Base-by-base conservation (phyloP, 2,113 vertebrate species). In the Gallinago jamesoni region DNA sequence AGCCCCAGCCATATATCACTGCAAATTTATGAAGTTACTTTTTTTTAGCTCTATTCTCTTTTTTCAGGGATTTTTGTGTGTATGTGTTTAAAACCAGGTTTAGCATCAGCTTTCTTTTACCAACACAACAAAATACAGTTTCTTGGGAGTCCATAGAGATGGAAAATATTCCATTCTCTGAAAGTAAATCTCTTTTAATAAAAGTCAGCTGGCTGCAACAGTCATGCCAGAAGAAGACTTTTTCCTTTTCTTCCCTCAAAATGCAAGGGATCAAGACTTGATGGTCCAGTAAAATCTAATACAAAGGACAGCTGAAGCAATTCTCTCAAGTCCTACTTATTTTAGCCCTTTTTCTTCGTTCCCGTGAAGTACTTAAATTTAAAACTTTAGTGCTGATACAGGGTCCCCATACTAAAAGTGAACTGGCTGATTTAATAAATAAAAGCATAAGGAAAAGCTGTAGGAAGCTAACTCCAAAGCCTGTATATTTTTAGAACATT, bases 251-350 rank as follows among this genome's bases (percentile, higher is more conserved):
- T 94, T 92, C 5, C 7, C 6, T 64, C 21, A 79, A 56, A 87
- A 48, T 18, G 1, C 6, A 73, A 73, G 8, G 24, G 72, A 76
- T 37, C 10, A 37, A 68, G 33, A 78, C 9, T 60, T 55, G 23
- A 24, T 4, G 72, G 3, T n/a, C 8, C 24, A 37, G 24, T 48
- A 55, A 66, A 83, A 79, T 33, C 0, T 0, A 74, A 63, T 7
- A 47, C 3, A 84, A 75, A 75, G 8, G 12, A 17, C 30, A 7
- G 55, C 24, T 30, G 31, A 41, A 53, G 14, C 15, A 48, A 52
- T 23, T 1, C 3, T 12, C 37, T 55, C 2, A 78, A 47, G 2
- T 87, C 67, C 43, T 63, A 21, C 1, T 45, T 60, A 83, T 35
- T 62, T 91, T 35, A 47, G 5, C 5, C 47, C 12, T 60, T 76